Evolutionary conservation across 2,888 invertebrate genomes (phyloP).

Genomic region (Tenodera sinensis): DNA sequence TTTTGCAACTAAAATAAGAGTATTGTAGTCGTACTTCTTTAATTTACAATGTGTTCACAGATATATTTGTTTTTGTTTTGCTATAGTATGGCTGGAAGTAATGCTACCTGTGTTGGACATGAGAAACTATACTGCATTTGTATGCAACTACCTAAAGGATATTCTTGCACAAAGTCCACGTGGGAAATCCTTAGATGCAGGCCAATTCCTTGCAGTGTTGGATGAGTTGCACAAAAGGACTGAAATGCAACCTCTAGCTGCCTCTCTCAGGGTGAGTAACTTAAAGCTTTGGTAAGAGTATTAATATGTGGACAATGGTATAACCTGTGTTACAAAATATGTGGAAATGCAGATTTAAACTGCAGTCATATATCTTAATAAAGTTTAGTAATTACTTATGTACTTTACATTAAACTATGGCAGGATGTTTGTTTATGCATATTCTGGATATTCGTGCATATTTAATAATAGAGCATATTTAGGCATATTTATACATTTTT

Average conservation of each 20-base stretch:
- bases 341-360: too few relatives aligned
- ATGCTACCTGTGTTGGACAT: constrained; percentile 69
- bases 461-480: too few relatives aligned
- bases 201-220: constrained; percentile 58
- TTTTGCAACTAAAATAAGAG: neutral
- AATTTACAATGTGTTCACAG: neutral
- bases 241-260: constrained; percentile 53
- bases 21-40: neutral
- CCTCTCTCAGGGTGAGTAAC: constrained; percentile 54
- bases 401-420: too few relatives aligned
- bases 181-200: constrained; percentile 48
- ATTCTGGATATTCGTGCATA: too few relatives aligned
- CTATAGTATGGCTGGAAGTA: constrained; percentile 69
- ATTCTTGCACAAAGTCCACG: constrained; percentile 48
- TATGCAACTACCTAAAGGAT: constrained; percentile 58
- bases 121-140: constrained; percentile 65
- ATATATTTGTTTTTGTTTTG: constrained; percentile 6
- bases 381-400: too few relatives aligned
- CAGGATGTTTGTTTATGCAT: too few relatives aligned
- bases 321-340: too few relatives aligned
- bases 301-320: too few relatives aligned
- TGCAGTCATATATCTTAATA: too few relatives aligned
- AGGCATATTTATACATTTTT: too few relatives aligned
- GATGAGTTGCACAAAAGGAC: constrained; percentile 44
- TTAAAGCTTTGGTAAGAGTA: neutral